These are phyloP conservation scores for Helarctos malayanus DNA, from an alignment of 2,797 vertebrate species.

Conservation along the genomic window DNA sequence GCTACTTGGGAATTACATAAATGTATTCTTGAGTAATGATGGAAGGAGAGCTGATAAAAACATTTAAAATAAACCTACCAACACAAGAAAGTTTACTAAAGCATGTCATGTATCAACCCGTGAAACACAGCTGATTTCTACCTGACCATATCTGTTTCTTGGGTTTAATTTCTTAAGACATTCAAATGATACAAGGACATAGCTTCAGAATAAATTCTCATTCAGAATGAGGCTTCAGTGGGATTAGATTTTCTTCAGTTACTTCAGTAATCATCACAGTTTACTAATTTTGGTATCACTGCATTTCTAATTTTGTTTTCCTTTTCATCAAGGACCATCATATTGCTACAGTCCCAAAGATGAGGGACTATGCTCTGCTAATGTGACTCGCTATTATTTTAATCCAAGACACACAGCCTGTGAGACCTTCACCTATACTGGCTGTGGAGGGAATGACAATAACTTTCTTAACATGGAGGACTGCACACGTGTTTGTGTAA, in stretches of 20 bases:
- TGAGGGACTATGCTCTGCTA: constrained; percentile 93
- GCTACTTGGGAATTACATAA: constrained; percentile 13
- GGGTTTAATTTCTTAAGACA: constrained; percentile 25
- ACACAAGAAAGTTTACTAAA: neutral
- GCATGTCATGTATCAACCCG: neutral
- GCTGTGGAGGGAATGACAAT: constrained; percentile 96
- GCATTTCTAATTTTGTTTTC: constrained; percentile 12
- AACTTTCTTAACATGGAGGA: constrained; percentile 92
- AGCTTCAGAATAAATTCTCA: constrained; percentile 36
- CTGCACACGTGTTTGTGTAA: constrained; percentile 92
- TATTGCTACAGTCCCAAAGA: constrained; percentile 94
- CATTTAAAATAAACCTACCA: constrained; percentile 29
- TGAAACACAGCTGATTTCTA: neutral
- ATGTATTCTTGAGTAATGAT: neutral
- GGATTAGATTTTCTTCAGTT: constrained; percentile 44
- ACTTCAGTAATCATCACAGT: neutral
- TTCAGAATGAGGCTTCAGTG: neutral
- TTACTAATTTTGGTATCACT: constrained; percentile 25
- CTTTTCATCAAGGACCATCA: constrained; percentile 88
- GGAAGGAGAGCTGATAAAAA: constrained; percentile 10
- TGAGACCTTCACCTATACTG: constrained; percentile 93
- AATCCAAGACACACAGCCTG: constrained; percentile 91
- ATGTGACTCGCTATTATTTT: constrained; percentile 95
- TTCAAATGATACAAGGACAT: constrained; percentile 14
- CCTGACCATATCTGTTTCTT: neutral